Percentiles rank a stretch among this genome's conserved stretches.
Evolutionary conservation across 2,797 vertebrate genomes (phyloP).

Genomic region (Galago senegalensis): DNA sequence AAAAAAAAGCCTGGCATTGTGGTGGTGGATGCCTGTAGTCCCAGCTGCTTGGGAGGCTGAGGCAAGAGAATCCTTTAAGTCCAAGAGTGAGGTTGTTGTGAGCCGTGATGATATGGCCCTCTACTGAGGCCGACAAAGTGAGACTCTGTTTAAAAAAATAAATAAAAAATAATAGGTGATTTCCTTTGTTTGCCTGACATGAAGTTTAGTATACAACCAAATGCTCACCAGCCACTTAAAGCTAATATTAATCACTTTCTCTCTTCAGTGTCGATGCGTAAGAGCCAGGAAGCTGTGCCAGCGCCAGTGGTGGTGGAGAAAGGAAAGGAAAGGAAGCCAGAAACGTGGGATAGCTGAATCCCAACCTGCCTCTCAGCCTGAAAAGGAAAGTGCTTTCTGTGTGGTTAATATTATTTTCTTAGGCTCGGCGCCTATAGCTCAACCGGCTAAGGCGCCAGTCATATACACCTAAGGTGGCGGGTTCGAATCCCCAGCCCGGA

Average conservation of each 20-base stretch:
- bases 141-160: too few species aligned
- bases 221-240: conserved; percentile 9
- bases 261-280: conserved; percentile 52
- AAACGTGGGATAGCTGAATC: not conserved
- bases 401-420: conserved; percentile 2
- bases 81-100: too few species aligned
- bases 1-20: too few species aligned
- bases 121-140: too few species aligned
- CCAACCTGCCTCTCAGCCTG: conserved; percentile 15
- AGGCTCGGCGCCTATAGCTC: not conserved
- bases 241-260: conserved; percentile 43
- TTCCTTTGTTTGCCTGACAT: conserved; percentile 33
- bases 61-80: too few species aligned
- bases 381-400: conserved; percentile 70
- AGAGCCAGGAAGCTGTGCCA: conserved; percentile 55
- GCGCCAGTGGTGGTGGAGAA: conserved; percentile 28
- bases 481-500: too few species aligned
- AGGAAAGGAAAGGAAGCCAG: conserved; percentile 21
- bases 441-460: too few species aligned
- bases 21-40: too few species aligned
- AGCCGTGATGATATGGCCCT: too few species aligned
- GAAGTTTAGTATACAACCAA: conserved; percentile 52
- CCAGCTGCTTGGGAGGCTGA: too few species aligned
- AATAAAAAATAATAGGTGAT: not conserved
- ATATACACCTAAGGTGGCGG: too few species aligned